These are phyloP conservation scores for Oscheius myriophilus DNA, from an alignment of 2,888 invertebrate species.

Conservation along the genomic window DNA sequence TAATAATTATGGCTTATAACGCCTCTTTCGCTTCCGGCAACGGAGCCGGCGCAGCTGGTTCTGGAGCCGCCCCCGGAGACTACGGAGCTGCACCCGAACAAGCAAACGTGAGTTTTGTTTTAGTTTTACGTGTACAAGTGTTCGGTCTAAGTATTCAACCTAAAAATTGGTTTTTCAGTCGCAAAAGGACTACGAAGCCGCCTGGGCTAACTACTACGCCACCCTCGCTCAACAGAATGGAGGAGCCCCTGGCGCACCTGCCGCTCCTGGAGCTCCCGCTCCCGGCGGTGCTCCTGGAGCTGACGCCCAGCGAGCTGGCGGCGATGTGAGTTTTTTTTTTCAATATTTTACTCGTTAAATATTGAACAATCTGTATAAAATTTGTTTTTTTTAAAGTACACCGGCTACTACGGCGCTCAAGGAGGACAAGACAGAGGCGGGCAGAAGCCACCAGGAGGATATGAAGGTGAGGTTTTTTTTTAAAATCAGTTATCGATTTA, in stretches of 20 bases:
- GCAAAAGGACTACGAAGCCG: conserved; percentile 38
- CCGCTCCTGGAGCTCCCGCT: conserved; percentile 24
- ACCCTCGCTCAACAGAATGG: conserved; percentile 27
- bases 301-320: conserved; percentile 21
- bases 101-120: conserved; percentile 2
- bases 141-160: background rate
- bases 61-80: conserved; percentile 11
- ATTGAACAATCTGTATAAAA: background rate
- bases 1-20: conserved; percentile 18
- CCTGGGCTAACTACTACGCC: conserved; percentile 48
- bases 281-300: conserved; percentile 23
- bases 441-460: no score
- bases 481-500: background rate
- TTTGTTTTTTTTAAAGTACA: conserved; percentile 11
- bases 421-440: conserved; percentile 13
- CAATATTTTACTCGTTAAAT: background rate
- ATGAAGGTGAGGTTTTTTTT: background rate
- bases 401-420: conserved; percentile 10
- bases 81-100: conserved; percentile 10
- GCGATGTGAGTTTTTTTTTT: conserved; percentile 26
- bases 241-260: background rate
- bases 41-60: conserved; percentile 6
- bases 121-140: background rate
- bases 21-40: conserved; percentile 16
- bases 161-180: conserved; percentile 23